Evolutionary conservation across 2,888 invertebrate species (phyloP), one percentile per base, ranked within the genome.

Genomic region (Drosophila stalkeri): DNA sequence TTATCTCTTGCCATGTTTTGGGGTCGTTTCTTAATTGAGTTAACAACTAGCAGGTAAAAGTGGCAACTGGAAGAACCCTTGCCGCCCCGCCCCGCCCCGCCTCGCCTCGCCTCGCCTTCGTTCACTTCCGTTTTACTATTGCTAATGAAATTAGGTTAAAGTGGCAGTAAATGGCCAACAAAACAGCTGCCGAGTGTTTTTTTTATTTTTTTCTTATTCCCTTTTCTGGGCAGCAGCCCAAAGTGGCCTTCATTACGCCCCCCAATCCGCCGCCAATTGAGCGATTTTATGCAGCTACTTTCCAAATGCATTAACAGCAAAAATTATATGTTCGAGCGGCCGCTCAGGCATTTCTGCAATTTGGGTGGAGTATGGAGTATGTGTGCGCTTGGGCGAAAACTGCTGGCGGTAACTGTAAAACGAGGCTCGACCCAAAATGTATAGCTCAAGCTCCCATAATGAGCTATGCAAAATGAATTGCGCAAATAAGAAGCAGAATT

Each of bases 111-210:
- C 11, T 44, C 0, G 46, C 2, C n/a, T 12, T 14, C 1, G 37
- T 14, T 18, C 8, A 12, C 33, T 49, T 31, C 39, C 37, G 31
- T 3, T 41, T 31, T 39, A 49, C 52, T 46, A 20, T 41, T 47
- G 68, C 81, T 86, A 80, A 89, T 90, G 71, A 80, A 89, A 90
- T 85, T 90, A 89, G 85, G 90, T 86, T 85, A 90, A 85, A 89
- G 84, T 80, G 86, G 84, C 72, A 75, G 71, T 86, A 88, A 85
- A 90, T 82, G 80, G 87, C 72, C 76, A 60, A 65, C 62, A 59
- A 77, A 81, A 74, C 81, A 82, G 76, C 65, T 79, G 83, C 64
- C 68, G 27, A 54, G 47, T 23, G 23, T 14, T 9, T 46, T 46
- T 9, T 27, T 49, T 16, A 16, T 16, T 1, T 8, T 46, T 46